These are phyloP conservation scores for Porites lutea DNA, from an alignment of 64 coral and sea anemone genomes.

Conservation along the genomic window DNA sequence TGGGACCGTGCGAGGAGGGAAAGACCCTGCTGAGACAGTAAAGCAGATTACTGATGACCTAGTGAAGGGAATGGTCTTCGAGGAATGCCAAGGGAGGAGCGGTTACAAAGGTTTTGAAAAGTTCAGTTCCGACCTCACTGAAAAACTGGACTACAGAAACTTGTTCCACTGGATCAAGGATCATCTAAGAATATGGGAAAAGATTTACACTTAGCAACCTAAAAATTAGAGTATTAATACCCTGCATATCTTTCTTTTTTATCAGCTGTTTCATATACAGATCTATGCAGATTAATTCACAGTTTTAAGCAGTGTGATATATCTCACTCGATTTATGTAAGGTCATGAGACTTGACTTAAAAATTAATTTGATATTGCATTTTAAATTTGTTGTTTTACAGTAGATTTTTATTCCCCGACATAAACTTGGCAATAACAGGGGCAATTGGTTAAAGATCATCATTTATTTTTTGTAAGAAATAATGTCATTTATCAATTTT, in stretches of 20 bases:
- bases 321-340: too few relatives aligned
- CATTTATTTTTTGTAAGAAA: too few relatives aligned
- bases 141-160: not conserved
- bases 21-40: not conserved
- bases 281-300: not conserved
- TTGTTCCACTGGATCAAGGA: not conserved
- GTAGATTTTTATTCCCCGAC: too few relatives aligned
- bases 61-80: not conserved
- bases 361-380: too few relatives aligned
- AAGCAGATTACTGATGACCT: not conserved
- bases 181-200: not conserved
- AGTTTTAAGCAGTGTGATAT: too few relatives aligned
- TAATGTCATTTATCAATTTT: too few relatives aligned
- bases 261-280: not conserved
- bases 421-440: too few relatives aligned
- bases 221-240: not conserved
- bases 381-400: too few relatives aligned
- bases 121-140: not conserved
- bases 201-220: too few relatives aligned
- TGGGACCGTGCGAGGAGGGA: not conserved
- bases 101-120: not conserved
- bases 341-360: too few relatives aligned
- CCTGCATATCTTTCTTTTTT: not conserved
- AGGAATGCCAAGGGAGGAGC: not conserved
- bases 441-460: too few relatives aligned